Base-by-base conservation (phyloP, 2,888 invertebrate species). In the Ormyrus nitidulus region DNA sequence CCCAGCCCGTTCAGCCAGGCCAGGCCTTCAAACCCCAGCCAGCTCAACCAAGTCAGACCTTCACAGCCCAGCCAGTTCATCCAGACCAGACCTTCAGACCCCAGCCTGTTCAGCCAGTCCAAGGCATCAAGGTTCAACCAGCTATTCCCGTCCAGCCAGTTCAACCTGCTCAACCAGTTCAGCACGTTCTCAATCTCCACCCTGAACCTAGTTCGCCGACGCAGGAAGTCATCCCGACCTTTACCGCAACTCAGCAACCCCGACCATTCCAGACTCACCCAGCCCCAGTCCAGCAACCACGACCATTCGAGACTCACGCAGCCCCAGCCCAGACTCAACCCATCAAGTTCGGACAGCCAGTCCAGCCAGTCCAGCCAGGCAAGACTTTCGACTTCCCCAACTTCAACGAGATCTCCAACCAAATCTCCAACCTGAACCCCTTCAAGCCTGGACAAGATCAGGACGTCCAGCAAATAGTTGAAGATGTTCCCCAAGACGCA, bases 341-440 rank as follows among this genome's bases (percentile, higher is more conserved):
- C 34, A 34, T 34, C 34, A 34, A 34, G 34, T 34, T 34, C 34
- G 34, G 34, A 34, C 34, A 66, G 49, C 68, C 65, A 54, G 7
- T 34, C 10, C 8, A 66, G 19, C 13, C 54, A 48, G 46, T 34
- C 34, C 34, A 34, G 34, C 34, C 71, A 19, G 44, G 56, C 11
- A 78, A 82, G 44, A 77, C 70, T 5, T 65, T 81, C 64, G 58
- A 73, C 8, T 68, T 72, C 77, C 58, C 69, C 10, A 80, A 58
- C 34, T 62, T 53, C 62, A 79, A 80, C 48, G 53, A 68, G 11
- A 54, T 82, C n/a, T 1, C 48, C 49, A 74, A 77, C 34, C 54
- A 66, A 5, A 49, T 82, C 9, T 7, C 51, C 11, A 51, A 48
- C 5, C 10, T 79, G 10, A 72, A 72, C 61, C 75, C 71, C 1